Conservation (phyloP, 2,113 vertebrate genomes). For the Brienomyrus brachyistius region DNA sequence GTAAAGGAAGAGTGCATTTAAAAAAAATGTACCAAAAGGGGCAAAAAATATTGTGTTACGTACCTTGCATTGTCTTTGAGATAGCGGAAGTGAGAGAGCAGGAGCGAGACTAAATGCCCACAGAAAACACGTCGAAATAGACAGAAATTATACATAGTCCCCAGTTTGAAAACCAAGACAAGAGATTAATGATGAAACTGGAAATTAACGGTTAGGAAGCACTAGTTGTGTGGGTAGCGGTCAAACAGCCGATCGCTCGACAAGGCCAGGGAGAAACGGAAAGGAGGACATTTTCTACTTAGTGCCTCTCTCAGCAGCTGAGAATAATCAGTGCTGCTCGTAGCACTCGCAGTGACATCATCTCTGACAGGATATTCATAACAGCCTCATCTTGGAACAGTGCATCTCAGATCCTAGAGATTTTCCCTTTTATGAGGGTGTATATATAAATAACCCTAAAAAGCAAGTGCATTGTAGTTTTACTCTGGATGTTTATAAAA, state of each 20-base stretch:
- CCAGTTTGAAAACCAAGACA: not conserved
- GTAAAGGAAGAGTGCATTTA: not conserved
- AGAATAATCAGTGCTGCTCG: not conserved
- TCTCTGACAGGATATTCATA: not conserved
- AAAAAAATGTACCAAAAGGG: not conserved
- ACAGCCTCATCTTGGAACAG: not conserved
- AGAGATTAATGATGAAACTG: not conserved
- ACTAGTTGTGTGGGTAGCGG: not conserved
- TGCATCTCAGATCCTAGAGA: not conserved
- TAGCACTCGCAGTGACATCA: not conserved
- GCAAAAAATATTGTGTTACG: not conserved
- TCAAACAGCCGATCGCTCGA: not conserved
- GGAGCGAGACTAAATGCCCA: not conserved
- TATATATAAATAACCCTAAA: not conserved
- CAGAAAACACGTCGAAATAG: not conserved
- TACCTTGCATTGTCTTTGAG: not conserved
- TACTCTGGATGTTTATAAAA: not conserved
- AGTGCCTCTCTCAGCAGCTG: not conserved
- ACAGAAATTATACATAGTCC: not conserved
- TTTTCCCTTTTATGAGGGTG: conserved; percentile 6
- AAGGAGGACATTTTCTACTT: not conserved
- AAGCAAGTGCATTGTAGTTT: not conserved
- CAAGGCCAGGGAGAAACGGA: not conserved
- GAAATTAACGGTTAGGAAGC: not conserved
- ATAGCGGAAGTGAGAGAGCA: not conserved